Evolutionary conservation across 2,797 vertebrate species (phyloP).

Genomic region (Lithobates sylvaticus): DNA sequence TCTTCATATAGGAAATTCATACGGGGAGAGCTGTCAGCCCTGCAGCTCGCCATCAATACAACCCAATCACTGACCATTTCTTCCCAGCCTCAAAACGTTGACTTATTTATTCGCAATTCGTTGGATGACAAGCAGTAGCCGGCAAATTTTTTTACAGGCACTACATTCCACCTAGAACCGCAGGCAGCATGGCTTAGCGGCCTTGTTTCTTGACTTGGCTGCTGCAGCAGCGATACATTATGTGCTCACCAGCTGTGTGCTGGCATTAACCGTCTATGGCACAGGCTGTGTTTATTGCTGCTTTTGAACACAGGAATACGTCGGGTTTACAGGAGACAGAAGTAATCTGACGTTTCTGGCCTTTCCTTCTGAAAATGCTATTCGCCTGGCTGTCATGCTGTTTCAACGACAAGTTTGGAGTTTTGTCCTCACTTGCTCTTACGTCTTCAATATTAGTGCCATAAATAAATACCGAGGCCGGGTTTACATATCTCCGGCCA

Average conservation of each 20-base stretch:
- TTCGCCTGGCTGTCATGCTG: no score
- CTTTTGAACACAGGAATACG: background rate
- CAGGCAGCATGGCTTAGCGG: conserved; percentile 69
- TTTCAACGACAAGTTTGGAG: no score
- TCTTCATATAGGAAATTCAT: conserved; percentile 64
- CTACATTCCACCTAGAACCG: conserved; percentile 71
- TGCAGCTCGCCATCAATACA: conserved; percentile 25
- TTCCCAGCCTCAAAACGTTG: conserved; percentile 68
- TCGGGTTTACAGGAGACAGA: background rate
- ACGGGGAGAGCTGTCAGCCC: conserved; percentile 57
- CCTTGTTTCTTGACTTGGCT: conserved; percentile 71
- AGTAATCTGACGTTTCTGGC: background rate
- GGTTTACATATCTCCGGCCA: no score
- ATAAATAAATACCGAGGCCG: no score
- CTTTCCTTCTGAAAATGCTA: no score
- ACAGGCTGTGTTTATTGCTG: background rate
- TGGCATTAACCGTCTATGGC: conserved; percentile 13
- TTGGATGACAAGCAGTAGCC: conserved; percentile 68
- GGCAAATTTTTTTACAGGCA: conserved; percentile 70
- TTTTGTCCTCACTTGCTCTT: no score
- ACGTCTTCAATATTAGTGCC: no score
- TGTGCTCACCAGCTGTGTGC: conserved; percentile 19
- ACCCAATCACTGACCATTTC: conserved; percentile 64
- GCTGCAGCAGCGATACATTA: conserved; percentile 64
- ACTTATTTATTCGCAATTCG: conserved; percentile 73